These are phyloP conservation scores for Mola mola DNA, from an alignment of 2,113 vertebrate genomes.

Conservation along the genomic window DNA sequence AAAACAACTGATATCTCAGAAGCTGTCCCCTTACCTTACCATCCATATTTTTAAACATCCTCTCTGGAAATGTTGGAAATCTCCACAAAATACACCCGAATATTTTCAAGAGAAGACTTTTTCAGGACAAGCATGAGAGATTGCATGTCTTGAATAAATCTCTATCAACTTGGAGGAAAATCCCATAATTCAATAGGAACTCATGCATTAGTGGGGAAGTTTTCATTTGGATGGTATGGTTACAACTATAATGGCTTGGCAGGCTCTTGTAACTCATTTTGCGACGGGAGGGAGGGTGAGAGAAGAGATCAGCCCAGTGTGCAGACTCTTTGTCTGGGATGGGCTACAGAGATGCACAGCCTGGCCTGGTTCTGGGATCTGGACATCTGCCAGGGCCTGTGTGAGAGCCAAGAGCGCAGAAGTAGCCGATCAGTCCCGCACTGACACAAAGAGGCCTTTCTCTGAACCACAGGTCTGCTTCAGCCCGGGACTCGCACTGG, in stretches of 20 bases:
- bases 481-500: constrained; percentile 32
- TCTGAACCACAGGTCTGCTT: constrained; percentile 58
- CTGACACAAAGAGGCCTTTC: constrained; percentile 75
- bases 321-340: constrained; percentile 68
- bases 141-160: constrained; percentile 37
- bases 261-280: constrained; percentile 60
- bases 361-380: constrained; percentile 67
- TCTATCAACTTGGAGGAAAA: constrained; percentile 45
- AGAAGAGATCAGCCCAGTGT: constrained; percentile 66
- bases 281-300: constrained; percentile 35
- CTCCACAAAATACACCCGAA: background rate
- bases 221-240: constrained; percentile 72
- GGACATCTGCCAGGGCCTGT: constrained; percentile 64
- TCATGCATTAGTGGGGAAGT: constrained; percentile 62
- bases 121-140: background rate
- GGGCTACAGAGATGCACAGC: constrained; percentile 51
- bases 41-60: too few species aligned
- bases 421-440: constrained; percentile 61
- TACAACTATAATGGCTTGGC: constrained; percentile 48
- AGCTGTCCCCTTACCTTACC: too few species aligned
- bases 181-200: constrained; percentile 77
- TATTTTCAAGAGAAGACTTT: constrained; percentile 10
- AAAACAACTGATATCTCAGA: too few species aligned
- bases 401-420: constrained; percentile 66
- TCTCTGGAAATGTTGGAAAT: too few species aligned